These are phyloP conservation scores for Hybos culiciformis DNA, from an alignment of 2,888 invertebrate species.

Conservation along the genomic window DNA sequence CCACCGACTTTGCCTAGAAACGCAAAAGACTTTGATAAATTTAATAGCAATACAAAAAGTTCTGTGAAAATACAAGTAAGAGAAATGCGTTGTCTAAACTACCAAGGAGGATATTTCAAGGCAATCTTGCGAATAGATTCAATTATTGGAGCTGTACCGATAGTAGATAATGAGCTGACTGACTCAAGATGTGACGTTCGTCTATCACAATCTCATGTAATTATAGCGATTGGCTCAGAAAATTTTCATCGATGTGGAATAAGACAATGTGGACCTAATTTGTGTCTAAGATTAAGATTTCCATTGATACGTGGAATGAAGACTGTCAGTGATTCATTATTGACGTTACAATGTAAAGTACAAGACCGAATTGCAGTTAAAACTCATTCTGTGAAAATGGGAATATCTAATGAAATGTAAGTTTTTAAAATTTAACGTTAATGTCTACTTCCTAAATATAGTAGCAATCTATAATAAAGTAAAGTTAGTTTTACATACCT, in stretches of 20 bases:
- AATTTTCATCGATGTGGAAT: constrained; percentile 42
- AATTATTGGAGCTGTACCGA: constrained; percentile 27
- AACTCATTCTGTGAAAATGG: constrained; percentile 36
- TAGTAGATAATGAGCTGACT: constrained; percentile 30
- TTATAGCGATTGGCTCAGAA: constrained; percentile 36
- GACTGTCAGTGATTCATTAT: constrained; percentile 38
- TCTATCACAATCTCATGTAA: constrained; percentile 25
- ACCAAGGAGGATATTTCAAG: constrained; percentile 28
- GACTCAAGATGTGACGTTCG: constrained; percentile 27
- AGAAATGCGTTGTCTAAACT: constrained; percentile 30
- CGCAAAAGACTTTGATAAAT: constrained; percentile 9
- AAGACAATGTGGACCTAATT: constrained; percentile 36
- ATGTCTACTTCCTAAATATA: neutral
- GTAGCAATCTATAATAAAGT: no score
- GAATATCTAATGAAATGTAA: constrained; percentile 35
- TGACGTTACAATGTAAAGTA: constrained; percentile 42
- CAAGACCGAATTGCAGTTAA: constrained; percentile 41
- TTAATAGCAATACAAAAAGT: constrained; percentile 1
- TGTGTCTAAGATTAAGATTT: constrained; percentile 42
- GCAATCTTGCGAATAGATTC: constrained; percentile 33
- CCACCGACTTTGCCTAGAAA: constrained; percentile 5
- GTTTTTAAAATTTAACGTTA: constrained; percentile 11
- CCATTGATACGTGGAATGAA: constrained; percentile 41
- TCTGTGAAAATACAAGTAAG: constrained; percentile 25
- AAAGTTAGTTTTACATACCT: no score